Evolutionary conservation across 2,797 vertebrate genomes (phyloP).

Genomic region (Girardinus metallicus): DNA sequence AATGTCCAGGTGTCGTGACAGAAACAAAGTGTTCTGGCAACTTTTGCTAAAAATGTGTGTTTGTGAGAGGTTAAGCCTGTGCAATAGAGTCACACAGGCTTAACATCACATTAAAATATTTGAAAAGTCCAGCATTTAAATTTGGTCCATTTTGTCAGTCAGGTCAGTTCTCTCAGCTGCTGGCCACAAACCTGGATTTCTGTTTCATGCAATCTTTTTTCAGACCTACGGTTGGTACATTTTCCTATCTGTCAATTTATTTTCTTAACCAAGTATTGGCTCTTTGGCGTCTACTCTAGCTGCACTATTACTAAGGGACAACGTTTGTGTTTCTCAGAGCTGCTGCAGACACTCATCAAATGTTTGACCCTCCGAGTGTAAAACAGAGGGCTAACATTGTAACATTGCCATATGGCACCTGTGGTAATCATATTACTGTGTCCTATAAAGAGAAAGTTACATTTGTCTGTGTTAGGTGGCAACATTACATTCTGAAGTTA

Average conservation of each 20-base stretch:
- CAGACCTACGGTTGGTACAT: neutral
- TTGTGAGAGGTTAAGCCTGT: neutral
- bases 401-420: constrained; percentile 14
- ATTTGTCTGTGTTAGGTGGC: constrained; percentile 27
- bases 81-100: neutral
- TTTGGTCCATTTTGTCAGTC: neutral
- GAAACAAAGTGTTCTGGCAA: neutral
- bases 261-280: neutral
- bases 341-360: neutral
- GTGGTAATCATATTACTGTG: constrained; percentile 14
- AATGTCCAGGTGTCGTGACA: constrained; percentile 7
- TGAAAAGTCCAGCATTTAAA: neutral
- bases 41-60: too few species aligned
- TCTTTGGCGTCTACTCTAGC: neutral
- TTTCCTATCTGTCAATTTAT: neutral
- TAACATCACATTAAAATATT: neutral
- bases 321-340: neutral
- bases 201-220: neutral
- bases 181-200: neutral
- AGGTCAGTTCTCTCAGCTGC: neutral
- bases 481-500: constrained; percentile 24
- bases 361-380: neutral
- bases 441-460: neutral
- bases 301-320: neutral
- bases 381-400: neutral